Conservation (phyloP, 2,888 invertebrate genomes). For the Yponomeuta plumbellus region DNA sequence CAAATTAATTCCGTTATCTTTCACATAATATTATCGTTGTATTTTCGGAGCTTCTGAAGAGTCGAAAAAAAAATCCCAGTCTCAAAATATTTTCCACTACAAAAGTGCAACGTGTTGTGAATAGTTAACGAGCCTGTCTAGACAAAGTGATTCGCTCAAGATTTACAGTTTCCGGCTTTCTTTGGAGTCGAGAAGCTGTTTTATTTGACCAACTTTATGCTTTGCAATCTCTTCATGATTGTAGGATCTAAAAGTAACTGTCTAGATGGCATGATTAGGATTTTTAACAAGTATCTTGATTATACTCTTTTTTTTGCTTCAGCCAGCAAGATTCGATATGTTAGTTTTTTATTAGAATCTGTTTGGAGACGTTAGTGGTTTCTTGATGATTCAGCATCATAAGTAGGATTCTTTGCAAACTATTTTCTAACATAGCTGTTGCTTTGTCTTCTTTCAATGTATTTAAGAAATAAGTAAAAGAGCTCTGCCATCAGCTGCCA, state of each 20-base stretch:
- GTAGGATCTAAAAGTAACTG: not conserved
- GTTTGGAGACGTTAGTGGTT: too few species aligned
- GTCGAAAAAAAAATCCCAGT: not conserved
- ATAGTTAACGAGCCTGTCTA: not conserved
- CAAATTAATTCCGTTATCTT: too few species aligned
- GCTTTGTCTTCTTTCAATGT: not conserved
- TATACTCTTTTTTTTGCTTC: too few species aligned
- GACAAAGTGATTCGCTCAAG: conserved; percentile 9
- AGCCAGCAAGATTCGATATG: too few species aligned
- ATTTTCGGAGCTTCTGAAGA: too few species aligned
- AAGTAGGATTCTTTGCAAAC: too few species aligned
- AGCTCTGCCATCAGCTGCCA: not conserved
- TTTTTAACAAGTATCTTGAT: too few species aligned
- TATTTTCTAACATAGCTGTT: too few species aligned
- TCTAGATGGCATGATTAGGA: not conserved
- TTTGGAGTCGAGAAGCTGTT: not conserved
- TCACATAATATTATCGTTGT: too few species aligned
- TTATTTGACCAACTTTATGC: not conserved
- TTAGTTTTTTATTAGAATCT: too few species aligned
- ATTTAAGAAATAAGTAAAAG: not conserved
- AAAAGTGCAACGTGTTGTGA: not conserved
- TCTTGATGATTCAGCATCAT: too few species aligned
- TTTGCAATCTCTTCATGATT: not conserved
- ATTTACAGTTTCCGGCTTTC: conserved; percentile 10
- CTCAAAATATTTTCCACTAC: not conserved